Conservation (phyloP, 2,113 vertebrate genomes). For the Myotis lucifugus region DNA sequence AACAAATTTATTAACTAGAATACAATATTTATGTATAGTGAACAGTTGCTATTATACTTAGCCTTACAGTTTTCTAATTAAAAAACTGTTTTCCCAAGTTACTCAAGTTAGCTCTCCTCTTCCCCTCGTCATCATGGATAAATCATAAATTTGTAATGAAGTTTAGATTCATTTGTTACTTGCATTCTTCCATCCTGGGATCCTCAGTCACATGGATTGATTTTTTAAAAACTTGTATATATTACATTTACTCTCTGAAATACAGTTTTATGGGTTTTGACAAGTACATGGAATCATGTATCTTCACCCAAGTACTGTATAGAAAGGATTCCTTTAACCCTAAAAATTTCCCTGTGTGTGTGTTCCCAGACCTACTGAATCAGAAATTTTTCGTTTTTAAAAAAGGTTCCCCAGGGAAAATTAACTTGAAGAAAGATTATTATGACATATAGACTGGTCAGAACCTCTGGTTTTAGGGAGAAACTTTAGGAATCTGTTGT, state of each 20-base stretch:
- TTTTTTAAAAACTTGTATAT: not conserved
- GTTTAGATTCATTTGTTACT: not conserved
- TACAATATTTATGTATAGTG: not conserved
- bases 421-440: slow-evolving; percentile 13
- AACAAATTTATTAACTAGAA: not conserved
- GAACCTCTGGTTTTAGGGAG: not conserved
- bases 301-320: not conserved
- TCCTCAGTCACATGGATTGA: not conserved
- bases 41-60: not conserved
- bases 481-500: not conserved
- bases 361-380: slow-evolving; percentile 6
- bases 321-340: not conserved
- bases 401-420: not conserved
- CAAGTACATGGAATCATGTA: not conserved
- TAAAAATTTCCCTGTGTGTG: not conserved
- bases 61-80: not conserved
- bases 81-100: slow-evolving; percentile 3
- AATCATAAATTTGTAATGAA: slow-evolving; percentile 27
- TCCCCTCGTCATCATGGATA: not conserved
- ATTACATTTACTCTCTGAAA: not conserved
- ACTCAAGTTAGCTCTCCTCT: not conserved
- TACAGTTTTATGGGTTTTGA: not conserved
- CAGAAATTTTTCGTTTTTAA: slow-evolving; percentile 39
- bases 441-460: not conserved
- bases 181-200: not conserved